A percentile compares a stretch with the other conserved stretches of the same genome.
Conservation (phyloP, 2,797 vertebrate species). For the Psittacula echo region DNA sequence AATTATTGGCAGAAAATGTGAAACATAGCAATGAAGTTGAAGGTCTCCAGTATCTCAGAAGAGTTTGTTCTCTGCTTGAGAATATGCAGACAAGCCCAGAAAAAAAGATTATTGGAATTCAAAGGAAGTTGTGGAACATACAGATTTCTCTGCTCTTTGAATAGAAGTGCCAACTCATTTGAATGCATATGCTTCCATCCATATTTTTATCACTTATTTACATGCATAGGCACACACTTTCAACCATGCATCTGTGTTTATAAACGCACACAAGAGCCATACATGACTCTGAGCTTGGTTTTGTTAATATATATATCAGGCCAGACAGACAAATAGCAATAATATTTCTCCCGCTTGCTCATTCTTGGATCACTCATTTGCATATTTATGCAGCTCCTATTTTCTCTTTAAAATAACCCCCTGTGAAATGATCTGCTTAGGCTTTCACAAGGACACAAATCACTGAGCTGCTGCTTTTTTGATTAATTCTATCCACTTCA, state of each 20-base stretch:
- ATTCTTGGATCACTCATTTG: constrained; percentile 49
- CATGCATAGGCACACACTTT: constrained; percentile 22
- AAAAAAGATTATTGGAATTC: background rate
- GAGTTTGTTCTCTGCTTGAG: background rate
- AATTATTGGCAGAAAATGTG: background rate
- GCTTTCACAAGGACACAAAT: constrained; percentile 30
- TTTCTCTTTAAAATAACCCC: constrained; percentile 23
- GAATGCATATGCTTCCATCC: constrained; percentile 31
- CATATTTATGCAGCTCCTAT: constrained; percentile 34
- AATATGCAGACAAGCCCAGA: background rate
- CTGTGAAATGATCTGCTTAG: background rate
- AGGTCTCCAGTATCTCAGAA: background rate
- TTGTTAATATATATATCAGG: background rate
- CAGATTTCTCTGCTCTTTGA: constrained; percentile 8
- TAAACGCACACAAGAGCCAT: constrained; percentile 32
- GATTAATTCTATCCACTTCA: background rate
- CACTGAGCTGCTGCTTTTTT: background rate
- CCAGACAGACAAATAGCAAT: constrained; percentile 7
- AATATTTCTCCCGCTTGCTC: constrained; percentile 40
- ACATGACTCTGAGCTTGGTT: background rate
- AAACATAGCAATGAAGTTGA: background rate
- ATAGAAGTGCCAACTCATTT: constrained; percentile 31
- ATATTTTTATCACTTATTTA: constrained; percentile 62
- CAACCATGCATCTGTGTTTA: constrained; percentile 37
- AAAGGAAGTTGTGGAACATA: background rate